These are phyloP conservation scores for Pogoniulus pusillus DNA, from an alignment of 2,797 vertebrate species.

Conservation along the genomic window DNA sequence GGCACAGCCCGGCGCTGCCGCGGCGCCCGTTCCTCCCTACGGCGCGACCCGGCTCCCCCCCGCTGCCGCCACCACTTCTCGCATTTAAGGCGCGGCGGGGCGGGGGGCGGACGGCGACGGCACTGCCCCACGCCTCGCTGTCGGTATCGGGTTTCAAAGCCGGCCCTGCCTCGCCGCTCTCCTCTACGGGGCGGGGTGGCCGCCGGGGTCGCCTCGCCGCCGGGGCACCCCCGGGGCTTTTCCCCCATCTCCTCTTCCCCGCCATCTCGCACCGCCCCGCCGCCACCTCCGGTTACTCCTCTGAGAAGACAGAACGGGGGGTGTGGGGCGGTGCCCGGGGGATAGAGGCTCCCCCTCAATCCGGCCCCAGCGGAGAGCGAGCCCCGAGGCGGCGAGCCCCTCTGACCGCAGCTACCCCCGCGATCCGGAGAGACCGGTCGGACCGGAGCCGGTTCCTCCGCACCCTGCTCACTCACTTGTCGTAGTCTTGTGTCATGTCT, in stretches of 20 bases:
- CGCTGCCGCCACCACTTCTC: not conserved
- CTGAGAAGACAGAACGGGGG: not conserved
- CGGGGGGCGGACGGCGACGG: not conserved
- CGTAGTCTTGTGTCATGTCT: constrained; percentile 99
- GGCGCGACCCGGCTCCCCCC: not conserved
- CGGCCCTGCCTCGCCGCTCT: not conserved
- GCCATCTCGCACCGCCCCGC: not conserved
- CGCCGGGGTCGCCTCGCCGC: not conserved
- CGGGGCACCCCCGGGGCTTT: not conserved
- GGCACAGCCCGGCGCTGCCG: not conserved
- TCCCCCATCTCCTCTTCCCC: not conserved
- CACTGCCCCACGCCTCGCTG: constrained; percentile 6
- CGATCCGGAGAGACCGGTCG: not conserved
- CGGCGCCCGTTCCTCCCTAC: not conserved
- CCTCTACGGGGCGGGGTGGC: not conserved
- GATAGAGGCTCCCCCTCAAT: not conserved
- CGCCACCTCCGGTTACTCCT: not conserved
- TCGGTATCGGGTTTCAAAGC: constrained; percentile 58
- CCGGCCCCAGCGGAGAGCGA: not conserved
- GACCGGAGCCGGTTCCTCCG: not conserved
- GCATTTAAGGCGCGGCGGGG: constrained; percentile 37
- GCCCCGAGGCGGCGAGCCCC: not conserved
- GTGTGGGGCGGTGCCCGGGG: not conserved
- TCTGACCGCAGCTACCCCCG: not conserved
- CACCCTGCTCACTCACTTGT: constrained; percentile 88